Base-by-base conservation (phyloP, 1,140 invertebrate species). In the Drosophila triauraria region DNA sequence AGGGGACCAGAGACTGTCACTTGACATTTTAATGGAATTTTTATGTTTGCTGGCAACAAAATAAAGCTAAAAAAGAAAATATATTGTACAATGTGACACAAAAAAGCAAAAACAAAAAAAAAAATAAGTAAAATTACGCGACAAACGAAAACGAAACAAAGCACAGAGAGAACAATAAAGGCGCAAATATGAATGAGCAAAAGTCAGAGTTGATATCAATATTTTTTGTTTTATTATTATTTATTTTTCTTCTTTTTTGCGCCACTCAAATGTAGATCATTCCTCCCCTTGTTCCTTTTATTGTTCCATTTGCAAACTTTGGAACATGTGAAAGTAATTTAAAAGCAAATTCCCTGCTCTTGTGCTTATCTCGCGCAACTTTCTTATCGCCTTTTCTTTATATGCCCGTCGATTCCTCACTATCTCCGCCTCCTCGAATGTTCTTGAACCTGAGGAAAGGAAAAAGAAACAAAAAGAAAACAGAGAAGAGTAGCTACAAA, bases 21-120 rank as follows among this genome's bases (percentile, higher is more conserved):
- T 87, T 87, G 80, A 77, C 74, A 83, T 82, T 87, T 87, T 88
- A 87, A 87, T 87, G 80, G 80, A 80, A 88, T 78, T 88, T 80
- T 59, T 78, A 80, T 87, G 84, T 80, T 82, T 68, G 17, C 20
- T n/a, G 43, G 38, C 42, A 40, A 27, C 59, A 51, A 48, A 44
- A 38, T 15, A 77, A 60, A 65, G 47, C 64, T 7, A 54, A 50
- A 40, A 65, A 23, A 15, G 30, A 77, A 30, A 60, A 67, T 32
- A 63, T 59, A 27, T 30, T 30, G 6, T 27, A 43, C n/a, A 42
- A 53, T 35, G 17, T 53, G 30, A 53, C 30, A 13, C 13, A 62
- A 25, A n/a, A 59, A 30, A 32, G 44, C 2, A 40, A 47, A 42
- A 50, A 47, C n/a, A n/a, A n/a, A n/a, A 13, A 40, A 50, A 47